Evolutionary conservation across 1,140 invertebrate species (phyloP), one percentile per base, ranked within the genome.

Genomic region (Danaus plexippus): DNA sequence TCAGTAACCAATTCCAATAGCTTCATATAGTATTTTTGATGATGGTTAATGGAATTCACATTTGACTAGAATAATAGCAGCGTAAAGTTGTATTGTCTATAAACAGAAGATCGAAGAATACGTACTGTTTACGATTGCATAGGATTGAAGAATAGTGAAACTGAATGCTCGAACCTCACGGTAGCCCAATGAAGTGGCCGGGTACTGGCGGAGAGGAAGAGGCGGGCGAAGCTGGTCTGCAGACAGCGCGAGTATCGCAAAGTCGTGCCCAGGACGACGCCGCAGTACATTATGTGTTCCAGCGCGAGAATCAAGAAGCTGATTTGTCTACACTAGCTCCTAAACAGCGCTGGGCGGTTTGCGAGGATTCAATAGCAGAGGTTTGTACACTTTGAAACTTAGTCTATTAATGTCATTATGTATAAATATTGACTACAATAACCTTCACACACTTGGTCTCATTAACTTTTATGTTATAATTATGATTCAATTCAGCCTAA

Each of bases 221-320:
- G 73, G 80, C 78, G 73, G 82, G 78, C 52, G 87, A 87, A 73
- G 82, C 81, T 54, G 75, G 70, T 52, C 73, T 83, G 57, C 83
- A 87, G 63, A 79, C 66, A 61, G 67, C 77, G 52, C 79, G 81
- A 55, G 79, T 73, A 57, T 73, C 84, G 47, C 87, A 88, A 59
- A 87, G 80, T 55, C 88, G 91, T 72, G 87, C 90, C 61, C 93
- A 95, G 87, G 95, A 96, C 81, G 95, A 96, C 89, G 94, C 94
- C 53, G 92, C 93, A 77, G 94, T 96, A 61, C 92, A 94, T 67
- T 96, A 96, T 82, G 93, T 95, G 56, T 96, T 95, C 84, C 94
- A 96, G 88, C 87, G 94, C 65, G 91, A 92, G 15, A 92, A 93
- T 55, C 89, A 90, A 56, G 94, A 96, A 77, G 88, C 91, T 48